These are phyloP conservation scores for Echeneis naucrates DNA, from an alignment of 2,797 vertebrate species.

Conservation along the genomic window DNA sequence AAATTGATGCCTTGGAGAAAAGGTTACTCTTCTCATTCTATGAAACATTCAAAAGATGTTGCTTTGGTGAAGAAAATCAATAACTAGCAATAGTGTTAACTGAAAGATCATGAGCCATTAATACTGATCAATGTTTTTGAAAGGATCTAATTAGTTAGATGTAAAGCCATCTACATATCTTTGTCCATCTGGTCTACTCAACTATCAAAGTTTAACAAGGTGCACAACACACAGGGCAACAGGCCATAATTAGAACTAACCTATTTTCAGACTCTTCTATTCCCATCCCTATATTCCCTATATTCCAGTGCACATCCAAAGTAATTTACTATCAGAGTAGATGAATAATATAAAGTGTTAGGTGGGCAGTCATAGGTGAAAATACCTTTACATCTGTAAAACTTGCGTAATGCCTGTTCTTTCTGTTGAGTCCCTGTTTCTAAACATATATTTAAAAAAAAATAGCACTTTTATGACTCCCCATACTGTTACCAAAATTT, in stretches of 20 bases:
- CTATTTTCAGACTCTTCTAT: conserved; percentile 14
- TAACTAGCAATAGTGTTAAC: background rate
- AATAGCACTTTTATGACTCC: background rate
- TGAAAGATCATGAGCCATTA: background rate
- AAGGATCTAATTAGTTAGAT: background rate
- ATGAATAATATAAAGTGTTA: background rate
- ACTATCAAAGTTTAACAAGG: too few relatives aligned
- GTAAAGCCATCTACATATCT: background rate
- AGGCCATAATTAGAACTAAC: conserved; percentile 13
- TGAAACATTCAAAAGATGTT: background rate
- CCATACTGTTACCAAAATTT: background rate
- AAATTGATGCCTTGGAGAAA: background rate
- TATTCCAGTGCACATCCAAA: background rate
- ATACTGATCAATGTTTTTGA: background rate
- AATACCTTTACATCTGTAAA: background rate
- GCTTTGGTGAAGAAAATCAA: background rate
- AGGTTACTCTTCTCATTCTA: background rate
- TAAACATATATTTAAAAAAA: conserved; percentile 3
- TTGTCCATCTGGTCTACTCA: background rate
- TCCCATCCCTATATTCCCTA: too few relatives aligned
- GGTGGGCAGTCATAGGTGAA: background rate
- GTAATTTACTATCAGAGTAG: background rate
- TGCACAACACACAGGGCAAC: background rate
- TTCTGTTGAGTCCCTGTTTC: background rate
- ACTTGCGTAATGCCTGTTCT: background rate